A percentile compares a stretch with the other conserved stretches of the same genome.
phyloP scores from a whole-genome alignment of 2,797 vertebrate species.

The Sparidentex hasta region DNA sequence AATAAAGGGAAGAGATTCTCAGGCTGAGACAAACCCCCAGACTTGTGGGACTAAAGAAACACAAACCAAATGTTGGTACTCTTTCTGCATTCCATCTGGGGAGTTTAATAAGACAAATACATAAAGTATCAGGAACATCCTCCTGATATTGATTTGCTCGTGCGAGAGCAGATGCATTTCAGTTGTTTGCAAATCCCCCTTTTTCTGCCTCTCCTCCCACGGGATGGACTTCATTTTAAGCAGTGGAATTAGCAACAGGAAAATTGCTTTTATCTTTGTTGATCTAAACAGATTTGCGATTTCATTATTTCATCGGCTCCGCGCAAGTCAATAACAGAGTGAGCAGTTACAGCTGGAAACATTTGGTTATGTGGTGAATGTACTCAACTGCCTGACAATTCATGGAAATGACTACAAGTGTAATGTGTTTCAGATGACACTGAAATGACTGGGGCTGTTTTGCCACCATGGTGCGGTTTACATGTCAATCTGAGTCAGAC shows the following conservation, averaged over 20 bases:
- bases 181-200: slow-evolving; percentile 8
- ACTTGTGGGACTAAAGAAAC: slow-evolving; percentile 46
- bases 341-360: neutral
- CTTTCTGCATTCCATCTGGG: slow-evolving; percentile 50
- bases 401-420: slow-evolving; percentile 11
- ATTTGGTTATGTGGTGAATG: neutral
- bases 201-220: neutral
- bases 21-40: slow-evolving; percentile 37
- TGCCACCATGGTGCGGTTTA: neutral
- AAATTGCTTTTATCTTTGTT: slow-evolving; percentile 18
- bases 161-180: slow-evolving; percentile 36
- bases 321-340: neutral
- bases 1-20: slow-evolving; percentile 22
- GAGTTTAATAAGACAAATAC: slow-evolving; percentile 44
- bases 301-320: neutral
- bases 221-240: slow-evolving; percentile 20
- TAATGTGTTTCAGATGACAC: slow-evolving; percentile 27
- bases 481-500: slow-evolving; percentile 11
- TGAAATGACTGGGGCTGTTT: slow-evolving; percentile 4
- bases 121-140: slow-evolving; percentile 45
- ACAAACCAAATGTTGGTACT: slow-evolving; percentile 56
- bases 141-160: slow-evolving; percentile 53
- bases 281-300: slow-evolving; percentile 23
- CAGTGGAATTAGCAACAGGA: neutral
- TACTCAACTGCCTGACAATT: slow-evolving; percentile 1